Percentiles rank a stretch among this genome's conserved stretches.
These are phyloP conservation scores for Syngnathoides biaculeatus DNA, from an alignment of 2,113 vertebrate genomes.

Conservation along the genomic window DNA sequence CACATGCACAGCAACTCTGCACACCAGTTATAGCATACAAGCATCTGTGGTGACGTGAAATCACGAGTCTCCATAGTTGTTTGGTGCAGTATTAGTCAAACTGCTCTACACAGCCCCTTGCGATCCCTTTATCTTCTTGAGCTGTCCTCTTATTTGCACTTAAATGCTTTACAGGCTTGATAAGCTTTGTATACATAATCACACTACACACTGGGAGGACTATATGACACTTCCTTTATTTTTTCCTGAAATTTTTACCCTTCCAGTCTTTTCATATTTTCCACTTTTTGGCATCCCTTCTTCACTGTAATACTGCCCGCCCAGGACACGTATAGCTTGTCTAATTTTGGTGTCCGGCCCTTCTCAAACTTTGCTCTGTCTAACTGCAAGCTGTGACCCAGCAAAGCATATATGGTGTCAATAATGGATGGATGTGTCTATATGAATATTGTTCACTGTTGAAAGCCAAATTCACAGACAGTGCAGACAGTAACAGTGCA, in stretches of 20 bases:
- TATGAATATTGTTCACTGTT: conserved; percentile 22
- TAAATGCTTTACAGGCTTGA: neutral
- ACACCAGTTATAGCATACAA: no score
- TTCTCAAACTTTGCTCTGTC: neutral
- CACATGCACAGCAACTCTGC: no score
- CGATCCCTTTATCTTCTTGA: neutral
- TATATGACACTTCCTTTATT: neutral
- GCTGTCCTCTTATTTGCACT: neutral
- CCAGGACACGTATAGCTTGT: neutral
- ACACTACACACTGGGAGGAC: neutral
- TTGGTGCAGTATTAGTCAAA: neutral
- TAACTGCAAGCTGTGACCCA: neutral
- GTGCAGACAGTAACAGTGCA: conserved; percentile 29
- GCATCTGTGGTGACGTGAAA: neutral
- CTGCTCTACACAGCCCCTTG: neutral
- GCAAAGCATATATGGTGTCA: neutral
- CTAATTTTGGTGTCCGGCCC: neutral
- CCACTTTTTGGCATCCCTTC: neutral
- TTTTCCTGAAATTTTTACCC: neutral
- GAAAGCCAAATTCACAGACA: conserved; percentile 26
- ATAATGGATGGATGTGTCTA: neutral
- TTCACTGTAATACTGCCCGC: neutral
- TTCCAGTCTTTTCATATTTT: neutral
- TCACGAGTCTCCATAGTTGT: neutral
- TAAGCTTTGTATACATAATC: neutral